A percentile compares a stretch with the other conserved stretches of the same genome.
These are phyloP conservation scores for Caenorhabditis doughertyi DNA, from an alignment of 2,888 invertebrate species.

Conservation along the genomic window DNA sequence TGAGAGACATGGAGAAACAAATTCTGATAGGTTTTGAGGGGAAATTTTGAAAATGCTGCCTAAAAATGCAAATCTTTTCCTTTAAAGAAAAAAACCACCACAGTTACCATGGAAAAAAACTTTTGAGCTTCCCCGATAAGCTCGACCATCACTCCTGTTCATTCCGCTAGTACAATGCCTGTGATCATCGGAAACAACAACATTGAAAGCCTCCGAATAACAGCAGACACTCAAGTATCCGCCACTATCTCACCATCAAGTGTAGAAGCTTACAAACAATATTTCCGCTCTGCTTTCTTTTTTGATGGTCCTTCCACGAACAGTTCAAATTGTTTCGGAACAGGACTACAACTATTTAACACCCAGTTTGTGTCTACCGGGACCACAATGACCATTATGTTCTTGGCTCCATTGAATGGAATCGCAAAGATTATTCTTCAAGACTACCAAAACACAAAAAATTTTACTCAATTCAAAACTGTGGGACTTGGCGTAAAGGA, in stretches of 20 bases:
- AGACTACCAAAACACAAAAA: background rate
- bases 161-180: too few relatives aligned
- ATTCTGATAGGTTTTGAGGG: too few relatives aligned
- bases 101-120: too few relatives aligned
- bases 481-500: background rate
- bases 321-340: background rate
- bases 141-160: too few relatives aligned
- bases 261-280: too few relatives aligned
- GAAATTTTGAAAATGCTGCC: too few relatives aligned
- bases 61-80: too few relatives aligned
- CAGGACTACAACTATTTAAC: background rate
- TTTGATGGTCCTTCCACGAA: conserved; percentile 7
- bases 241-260: background rate
- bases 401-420: background rate
- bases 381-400: background rate
- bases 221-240: background rate
- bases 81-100: too few relatives aligned
- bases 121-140: too few relatives aligned
- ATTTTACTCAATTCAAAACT: background rate
- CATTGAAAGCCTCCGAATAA: too few relatives aligned
- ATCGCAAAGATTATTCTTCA: background rate
- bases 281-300: background rate
- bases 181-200: too few relatives aligned
- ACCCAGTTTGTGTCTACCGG: conserved; percentile 5
- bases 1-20: too few relatives aligned